Evolutionary conservation across 2,797 vertebrate species (phyloP).

Genomic region (Oceanodroma leucorhoa): DNA sequence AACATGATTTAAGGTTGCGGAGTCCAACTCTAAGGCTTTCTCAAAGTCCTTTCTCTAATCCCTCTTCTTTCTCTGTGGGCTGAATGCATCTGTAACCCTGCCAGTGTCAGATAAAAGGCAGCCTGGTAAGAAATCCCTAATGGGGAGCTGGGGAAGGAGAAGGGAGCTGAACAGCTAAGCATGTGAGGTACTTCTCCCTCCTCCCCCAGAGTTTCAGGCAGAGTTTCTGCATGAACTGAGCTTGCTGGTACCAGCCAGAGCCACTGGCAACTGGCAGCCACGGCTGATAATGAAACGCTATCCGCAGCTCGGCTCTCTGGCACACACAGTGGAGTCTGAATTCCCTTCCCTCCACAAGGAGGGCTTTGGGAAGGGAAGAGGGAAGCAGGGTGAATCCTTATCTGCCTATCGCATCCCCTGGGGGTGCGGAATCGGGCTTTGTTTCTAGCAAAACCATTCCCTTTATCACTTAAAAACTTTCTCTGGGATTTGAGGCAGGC

Average conservation of each 20-base stretch:
- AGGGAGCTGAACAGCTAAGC: constrained; percentile 28
- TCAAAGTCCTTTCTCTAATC: constrained; percentile 65
- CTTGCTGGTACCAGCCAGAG: constrained; percentile 61
- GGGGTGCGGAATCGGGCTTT: constrained; percentile 32
- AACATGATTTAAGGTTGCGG: constrained; percentile 59
- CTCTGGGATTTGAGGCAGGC: not conserved
- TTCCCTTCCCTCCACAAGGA: not conserved
- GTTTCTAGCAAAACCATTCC: constrained; percentile 62
- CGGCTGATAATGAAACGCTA: constrained; percentile 40
- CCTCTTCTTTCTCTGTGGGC: constrained; percentile 56
- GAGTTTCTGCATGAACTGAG: constrained; percentile 60
- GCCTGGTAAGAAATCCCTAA: constrained; percentile 65
- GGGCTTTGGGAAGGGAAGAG: constrained; percentile 43
- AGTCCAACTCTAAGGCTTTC: constrained; percentile 59
- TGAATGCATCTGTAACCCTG: constrained; percentile 71
- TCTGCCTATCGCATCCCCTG: constrained; percentile 32
- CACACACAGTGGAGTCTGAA: not conserved
- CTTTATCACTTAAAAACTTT: constrained; percentile 7
- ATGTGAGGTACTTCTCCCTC: constrained; percentile 39
- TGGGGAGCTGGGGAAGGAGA: constrained; percentile 48
- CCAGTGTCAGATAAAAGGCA: constrained; percentile 71
- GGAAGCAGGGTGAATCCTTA: constrained; percentile 58
- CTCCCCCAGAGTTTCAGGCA: constrained; percentile 59
- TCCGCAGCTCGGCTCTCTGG: constrained; percentile 10
- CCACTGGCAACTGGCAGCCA: constrained; percentile 60